These are phyloP conservation scores for Jacana jacana DNA, from an alignment of 2,113 vertebrate species.

Conservation along the genomic window DNA sequence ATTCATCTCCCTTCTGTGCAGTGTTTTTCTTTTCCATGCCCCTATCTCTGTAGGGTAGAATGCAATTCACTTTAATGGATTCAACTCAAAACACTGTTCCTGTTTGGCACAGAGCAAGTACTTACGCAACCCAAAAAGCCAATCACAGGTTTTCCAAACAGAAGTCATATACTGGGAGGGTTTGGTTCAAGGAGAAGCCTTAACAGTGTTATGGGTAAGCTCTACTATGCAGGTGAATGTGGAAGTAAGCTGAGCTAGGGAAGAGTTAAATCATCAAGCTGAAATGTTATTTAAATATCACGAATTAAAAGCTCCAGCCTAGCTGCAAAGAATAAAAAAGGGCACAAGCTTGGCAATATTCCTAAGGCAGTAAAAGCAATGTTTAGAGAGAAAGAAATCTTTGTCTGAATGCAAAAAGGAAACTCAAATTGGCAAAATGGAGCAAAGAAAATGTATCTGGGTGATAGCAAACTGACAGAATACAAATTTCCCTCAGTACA, in stretches of 20 bases:
- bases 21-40: background rate
- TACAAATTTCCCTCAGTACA: background rate
- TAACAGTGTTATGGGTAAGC: background rate
- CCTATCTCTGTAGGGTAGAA: background rate
- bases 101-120: background rate
- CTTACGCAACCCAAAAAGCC: background rate
- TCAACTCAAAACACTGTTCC: background rate
- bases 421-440: constrained; percentile 36
- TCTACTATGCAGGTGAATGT: background rate
- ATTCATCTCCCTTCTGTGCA: background rate
- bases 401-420: constrained; percentile 47
- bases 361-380: constrained; percentile 40
- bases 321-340: constrained; percentile 50
- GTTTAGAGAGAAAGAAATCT: constrained; percentile 58
- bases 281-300: constrained; percentile 47
- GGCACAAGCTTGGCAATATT: constrained; percentile 43
- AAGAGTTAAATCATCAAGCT: constrained; percentile 38
- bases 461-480: background rate
- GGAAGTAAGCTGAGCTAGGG: background rate
- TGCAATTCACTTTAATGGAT: background rate
- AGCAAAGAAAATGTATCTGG: constrained; percentile 55
- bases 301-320: constrained; percentile 43
- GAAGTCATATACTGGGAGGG: background rate
- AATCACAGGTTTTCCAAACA: background rate
- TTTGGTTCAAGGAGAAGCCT: background rate